A percentile compares a stretch with the other conserved stretches of the same genome.
Evolutionary conservation across 2,113 vertebrate species (phyloP).

Genomic region (Nerophis ophidion): DNA sequence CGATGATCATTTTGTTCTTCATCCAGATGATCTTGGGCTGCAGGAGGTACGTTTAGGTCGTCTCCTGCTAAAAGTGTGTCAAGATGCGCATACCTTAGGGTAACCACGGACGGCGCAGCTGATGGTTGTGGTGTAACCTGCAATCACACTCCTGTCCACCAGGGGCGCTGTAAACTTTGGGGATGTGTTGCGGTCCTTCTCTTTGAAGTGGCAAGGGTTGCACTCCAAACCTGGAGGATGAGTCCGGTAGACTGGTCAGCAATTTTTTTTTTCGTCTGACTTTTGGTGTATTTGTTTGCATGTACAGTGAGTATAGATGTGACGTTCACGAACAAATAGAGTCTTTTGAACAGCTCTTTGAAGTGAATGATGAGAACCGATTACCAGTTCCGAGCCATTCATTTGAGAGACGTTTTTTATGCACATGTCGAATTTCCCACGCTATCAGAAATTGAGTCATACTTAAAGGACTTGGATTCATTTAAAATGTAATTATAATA

Average conservation of each 20-base stretch:
- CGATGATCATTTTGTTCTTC: slow-evolving; percentile 86
- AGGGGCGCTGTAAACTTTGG: slow-evolving; percentile 83
- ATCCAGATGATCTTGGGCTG: slow-evolving; percentile 84
- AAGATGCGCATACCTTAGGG: slow-evolving; percentile 74
- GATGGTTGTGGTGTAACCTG: slow-evolving; percentile 79
- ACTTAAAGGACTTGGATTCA: too few relatives aligned
- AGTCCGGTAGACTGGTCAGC: neutral
- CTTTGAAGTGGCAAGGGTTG: slow-evolving; percentile 64
- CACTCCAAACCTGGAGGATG: slow-evolving; percentile 60
- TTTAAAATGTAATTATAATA: too few relatives aligned
- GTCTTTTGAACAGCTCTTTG: too few relatives aligned
- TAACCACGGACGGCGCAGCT: slow-evolving; percentile 81
- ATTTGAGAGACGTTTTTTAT: too few relatives aligned
- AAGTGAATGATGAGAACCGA: too few relatives aligned
- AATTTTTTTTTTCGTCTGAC: neutral
- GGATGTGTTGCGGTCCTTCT: slow-evolving; percentile 70
- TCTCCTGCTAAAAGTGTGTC: neutral
- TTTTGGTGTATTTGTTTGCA: too few relatives aligned
- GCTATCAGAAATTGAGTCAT: too few relatives aligned
- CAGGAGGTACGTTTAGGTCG: neutral
- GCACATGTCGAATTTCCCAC: too few relatives aligned
- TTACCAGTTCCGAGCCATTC: too few relatives aligned
- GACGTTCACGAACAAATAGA: too few relatives aligned
- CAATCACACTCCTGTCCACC: slow-evolving; percentile 76
- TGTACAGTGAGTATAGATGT: neutral